Evolutionary conservation across 2,113 vertebrate genomes (phyloP).

Genomic region (Lepus americanus): DNA sequence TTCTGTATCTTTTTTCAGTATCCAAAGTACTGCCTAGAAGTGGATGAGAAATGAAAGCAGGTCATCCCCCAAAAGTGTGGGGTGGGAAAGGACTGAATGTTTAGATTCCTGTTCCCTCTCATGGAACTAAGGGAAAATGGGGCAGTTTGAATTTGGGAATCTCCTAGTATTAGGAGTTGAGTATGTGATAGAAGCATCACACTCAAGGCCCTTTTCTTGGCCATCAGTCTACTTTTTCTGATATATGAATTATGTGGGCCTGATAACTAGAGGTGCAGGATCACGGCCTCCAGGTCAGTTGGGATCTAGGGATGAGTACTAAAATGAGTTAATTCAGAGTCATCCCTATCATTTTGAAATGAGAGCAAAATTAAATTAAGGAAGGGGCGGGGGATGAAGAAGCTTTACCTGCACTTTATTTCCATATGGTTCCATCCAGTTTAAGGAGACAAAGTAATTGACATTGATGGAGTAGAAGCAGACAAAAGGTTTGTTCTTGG

Average conservation of each 20-base stretch:
- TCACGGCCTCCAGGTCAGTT: background rate
- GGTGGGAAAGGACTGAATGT: background rate
- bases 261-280: background rate
- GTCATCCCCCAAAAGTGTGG: background rate
- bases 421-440: constrained; percentile 64
- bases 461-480: constrained; percentile 41
- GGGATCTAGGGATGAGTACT: background rate
- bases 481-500: constrained; percentile 68
- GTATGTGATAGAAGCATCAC: background rate
- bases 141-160: background rate
- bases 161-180: background rate
- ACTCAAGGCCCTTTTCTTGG: constrained; percentile 5
- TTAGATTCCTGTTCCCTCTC: background rate
- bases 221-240: constrained; percentile 27
- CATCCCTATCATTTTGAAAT: background rate
- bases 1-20: background rate
- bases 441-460: constrained; percentile 77
- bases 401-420: constrained; percentile 72
- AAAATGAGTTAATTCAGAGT: constrained; percentile 12
- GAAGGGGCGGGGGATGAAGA: background rate
- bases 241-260: background rate
- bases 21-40: constrained; percentile 78
- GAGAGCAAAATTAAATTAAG: background rate
- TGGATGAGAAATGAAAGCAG: background rate
- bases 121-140: background rate